Conservation (phyloP, 2,888 invertebrate genomes). For the Venustoraphidia nigricollis region DNA sequence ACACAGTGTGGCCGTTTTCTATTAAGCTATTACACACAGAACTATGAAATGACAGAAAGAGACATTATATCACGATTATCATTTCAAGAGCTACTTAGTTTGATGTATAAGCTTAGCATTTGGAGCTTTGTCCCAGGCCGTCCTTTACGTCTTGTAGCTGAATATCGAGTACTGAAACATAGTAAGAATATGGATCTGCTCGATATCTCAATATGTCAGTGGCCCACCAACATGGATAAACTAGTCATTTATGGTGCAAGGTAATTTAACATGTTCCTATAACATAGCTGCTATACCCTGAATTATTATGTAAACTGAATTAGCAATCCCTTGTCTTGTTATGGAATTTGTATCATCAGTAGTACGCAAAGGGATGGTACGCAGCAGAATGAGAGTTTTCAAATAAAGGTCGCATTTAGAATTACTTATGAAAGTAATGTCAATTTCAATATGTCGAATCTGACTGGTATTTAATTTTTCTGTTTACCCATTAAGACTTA, state of each 20-base stretch:
- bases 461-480: too few species aligned
- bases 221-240: conserved; percentile 49
- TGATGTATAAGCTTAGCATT: conserved; percentile 13
- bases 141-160: conserved; percentile 21
- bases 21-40: conserved; percentile 52
- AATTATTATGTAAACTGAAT: neutral
- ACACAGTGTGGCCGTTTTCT: conserved; percentile 89
- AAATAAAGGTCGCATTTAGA: too few species aligned
- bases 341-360: too few species aligned
- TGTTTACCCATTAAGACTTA: too few species aligned
- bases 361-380: too few species aligned
- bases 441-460: too few species aligned
- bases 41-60: neutral
- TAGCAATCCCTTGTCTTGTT: too few species aligned
- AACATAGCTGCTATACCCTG: too few species aligned
- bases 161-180: conserved; percentile 27
- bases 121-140: conserved; percentile 28
- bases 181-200: conserved; percentile 26
- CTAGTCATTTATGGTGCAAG: conserved; percentile 52
- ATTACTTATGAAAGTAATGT: too few species aligned
- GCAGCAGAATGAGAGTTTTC: too few species aligned
- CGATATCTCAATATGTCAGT: conserved; percentile 52
- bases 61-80: neutral
- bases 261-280: conserved; percentile 26
- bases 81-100: too few species aligned